Base-by-base conservation (phyloP, 2,888 invertebrate species). In the Drosophila longiperda region DNA sequence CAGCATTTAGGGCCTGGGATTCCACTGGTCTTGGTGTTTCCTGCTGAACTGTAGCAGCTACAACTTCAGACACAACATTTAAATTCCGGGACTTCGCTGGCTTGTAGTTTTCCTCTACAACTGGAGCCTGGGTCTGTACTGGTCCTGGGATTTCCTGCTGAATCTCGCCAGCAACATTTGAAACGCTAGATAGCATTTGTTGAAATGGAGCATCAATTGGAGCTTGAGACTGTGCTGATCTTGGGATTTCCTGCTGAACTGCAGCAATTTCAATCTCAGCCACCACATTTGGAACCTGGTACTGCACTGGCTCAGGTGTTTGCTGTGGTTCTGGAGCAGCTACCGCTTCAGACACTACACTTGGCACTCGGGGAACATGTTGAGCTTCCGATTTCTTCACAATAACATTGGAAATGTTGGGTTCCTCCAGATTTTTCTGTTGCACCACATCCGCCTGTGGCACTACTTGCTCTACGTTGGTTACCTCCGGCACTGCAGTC, bases 361-460 rank as follows among this genome's bases (percentile, higher is more conserved):
- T 11, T 17, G 34, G 5, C 2, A 29, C 29, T 32, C 4, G 23
- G 0, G 17, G 7, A 45, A 45, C 3, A 9, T 53, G 23, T 29
- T 38, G 23, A 20, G 11, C 6, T 40, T 40, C n/a, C 0, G 26
- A 8, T 33, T 36, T 33, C 20, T 40, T 42, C n/a, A 6, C 9
- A n/a, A 75, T n/a, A 23, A 53, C 29, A 49, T 65, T 54, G 15
- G 61, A 3, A 2, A 45, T 34, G 15, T 40, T 40, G 15, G 58
- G 17, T 29, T 33, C 50, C 11, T 45, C 38, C 23, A 8, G 54
- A 15, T 40, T 32, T n/a, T 26, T 15, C 11, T 64, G 26, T 12
- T 32, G 36, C 17, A 34, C 49, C 0, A 26, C 52, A 17, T 23
- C 50, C 17, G 15, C 15, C 32, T 32, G 23, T 53, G 6, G 32